These are phyloP conservation scores for Andrena chrysosceles DNA, from an alignment of 2,888 invertebrate species.

Conservation along the genomic window DNA sequence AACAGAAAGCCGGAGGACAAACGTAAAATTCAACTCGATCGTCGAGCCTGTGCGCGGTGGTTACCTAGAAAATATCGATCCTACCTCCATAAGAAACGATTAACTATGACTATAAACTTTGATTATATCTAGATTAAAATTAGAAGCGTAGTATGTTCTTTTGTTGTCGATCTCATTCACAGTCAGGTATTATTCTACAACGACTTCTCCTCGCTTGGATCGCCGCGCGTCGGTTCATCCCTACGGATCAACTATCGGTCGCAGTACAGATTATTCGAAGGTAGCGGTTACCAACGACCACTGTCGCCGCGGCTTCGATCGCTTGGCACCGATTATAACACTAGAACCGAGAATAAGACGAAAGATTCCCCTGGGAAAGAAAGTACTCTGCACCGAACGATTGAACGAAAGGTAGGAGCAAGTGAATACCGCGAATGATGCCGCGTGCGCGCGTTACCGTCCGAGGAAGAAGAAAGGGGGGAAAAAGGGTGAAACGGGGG, in stretches of 20 bases:
- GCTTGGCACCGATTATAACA: conserved; percentile 75
- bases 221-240: conserved; percentile 43
- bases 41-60: conserved; percentile 60
- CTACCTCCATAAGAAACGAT: conserved; percentile 79
- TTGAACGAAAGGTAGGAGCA: conserved; percentile 18
- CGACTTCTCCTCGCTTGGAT: conserved; percentile 74
- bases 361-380: conserved; percentile 1
- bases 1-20: conserved; percentile 29
- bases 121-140: conserved; percentile 81
- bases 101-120: conserved; percentile 80
- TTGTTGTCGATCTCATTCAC: conserved; percentile 72
- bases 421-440: conserved; percentile 19
- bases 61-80: conserved; percentile 80
- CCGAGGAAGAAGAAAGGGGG: neutral
- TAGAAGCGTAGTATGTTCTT: conserved; percentile 82
- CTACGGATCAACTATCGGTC: conserved; percentile 57
- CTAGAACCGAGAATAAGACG: conserved; percentile 37
- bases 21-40: conserved; percentile 43
- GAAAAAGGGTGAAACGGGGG: neutral
- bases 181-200: conserved; percentile 75
- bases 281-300: conserved; percentile 45
- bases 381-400: conserved; percentile 13
- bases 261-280: conserved; percentile 63
- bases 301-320: conserved; percentile 71
- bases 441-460: neutral